Evolutionary conservation across 1,140 invertebrate species (phyloP), one percentile per base, ranked within the genome.

Genomic region (Drosophila rufa): DNA sequence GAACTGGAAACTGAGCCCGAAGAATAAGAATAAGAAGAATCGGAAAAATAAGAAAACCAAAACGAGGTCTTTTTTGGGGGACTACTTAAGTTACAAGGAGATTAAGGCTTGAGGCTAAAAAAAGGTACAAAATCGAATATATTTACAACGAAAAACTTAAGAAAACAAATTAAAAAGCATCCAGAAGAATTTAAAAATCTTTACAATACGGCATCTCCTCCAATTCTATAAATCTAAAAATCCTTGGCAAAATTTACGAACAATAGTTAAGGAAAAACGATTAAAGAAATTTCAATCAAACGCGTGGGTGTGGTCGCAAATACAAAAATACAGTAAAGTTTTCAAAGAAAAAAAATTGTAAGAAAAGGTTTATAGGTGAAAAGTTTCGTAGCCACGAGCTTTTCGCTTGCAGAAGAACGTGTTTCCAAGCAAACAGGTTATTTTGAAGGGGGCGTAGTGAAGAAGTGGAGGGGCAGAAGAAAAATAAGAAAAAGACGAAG

Each of bases 371-470:
- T 51, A 27, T 40, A 53, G 58, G 19, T 12, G 59, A n/a, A 22
- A 25, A 68, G 65, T 64, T 40, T 22, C 46, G 17, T 50, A 64
- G 11, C 58, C 8, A 47, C 2, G 25, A 68, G 65, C 36, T 65
- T 51, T 68, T 36, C 1, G 60, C 25, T 38, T 25, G 1, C 14
- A 2, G 4, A 45, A 51, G n/a, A 69, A 69, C 66, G n/a, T 33
- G 66, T 69, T 69, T 69, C 19, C 17, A 25, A 46, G 19, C 64
- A 47, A 69, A 69, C 67, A 42, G 47, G 67, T 69, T 69, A 33
- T 12, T 6, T 42, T 25, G 14, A 22, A 12, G 55, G 17, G 17
- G 55, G 60, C 12, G 3, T 25, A 25, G 4, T 2, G 50, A 53
- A 48, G 19, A 0, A 15, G 40, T 12, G 14, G 27, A 30, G 40